A percentile compares a stretch with the other conserved stretches of the same genome.
phyloP scores from a whole-genome alignment of 1,140 invertebrate genomes.

The Apis laboriosa region DNA sequence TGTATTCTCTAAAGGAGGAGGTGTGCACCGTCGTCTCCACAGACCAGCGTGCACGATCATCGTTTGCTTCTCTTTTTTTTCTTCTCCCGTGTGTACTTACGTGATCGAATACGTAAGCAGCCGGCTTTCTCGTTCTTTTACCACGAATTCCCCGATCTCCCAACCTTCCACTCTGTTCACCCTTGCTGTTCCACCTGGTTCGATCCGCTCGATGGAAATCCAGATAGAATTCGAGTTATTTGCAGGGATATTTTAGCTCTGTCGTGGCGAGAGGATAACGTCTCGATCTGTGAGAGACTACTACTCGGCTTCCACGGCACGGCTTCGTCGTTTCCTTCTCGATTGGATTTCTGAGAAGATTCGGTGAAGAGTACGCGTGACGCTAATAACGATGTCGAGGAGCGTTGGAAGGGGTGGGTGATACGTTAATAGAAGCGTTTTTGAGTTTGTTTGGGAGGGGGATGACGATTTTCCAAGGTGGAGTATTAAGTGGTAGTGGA shows the following conservation, averaged over 20 bases:
- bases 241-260: slow-evolving; percentile 63
- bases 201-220: slow-evolving; percentile 59
- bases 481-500: no score
- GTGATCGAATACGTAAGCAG: slow-evolving; percentile 68
- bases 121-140: slow-evolving; percentile 47
- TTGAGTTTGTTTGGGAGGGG: not conserved
- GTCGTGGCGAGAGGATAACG: slow-evolving; percentile 28
- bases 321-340: slow-evolving; percentile 36
- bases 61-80: slow-evolving; percentile 47
- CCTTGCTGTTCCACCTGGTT: not conserved
- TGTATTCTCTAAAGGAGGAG: not conserved
- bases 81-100: slow-evolving; percentile 58
- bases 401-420: no score
- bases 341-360: slow-evolving; percentile 46
- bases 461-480: no score
- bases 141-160: slow-evolving; percentile 27
- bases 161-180: not conserved
- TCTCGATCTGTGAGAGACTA: slow-evolving; percentile 54
- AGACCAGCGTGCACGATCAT: slow-evolving; percentile 39
- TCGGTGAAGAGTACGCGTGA: slow-evolving; percentile 19
- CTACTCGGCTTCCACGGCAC: not conserved
- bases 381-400: slow-evolving; percentile 29
- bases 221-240: slow-evolving; percentile 66
- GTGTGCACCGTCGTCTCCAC: not conserved
- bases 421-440: not conserved